Percentiles rank a stretch among this genome's conserved stretches.
Conservation (phyloP, 2,888 invertebrate genomes). For the Patella ulyssiponensis region DNA sequence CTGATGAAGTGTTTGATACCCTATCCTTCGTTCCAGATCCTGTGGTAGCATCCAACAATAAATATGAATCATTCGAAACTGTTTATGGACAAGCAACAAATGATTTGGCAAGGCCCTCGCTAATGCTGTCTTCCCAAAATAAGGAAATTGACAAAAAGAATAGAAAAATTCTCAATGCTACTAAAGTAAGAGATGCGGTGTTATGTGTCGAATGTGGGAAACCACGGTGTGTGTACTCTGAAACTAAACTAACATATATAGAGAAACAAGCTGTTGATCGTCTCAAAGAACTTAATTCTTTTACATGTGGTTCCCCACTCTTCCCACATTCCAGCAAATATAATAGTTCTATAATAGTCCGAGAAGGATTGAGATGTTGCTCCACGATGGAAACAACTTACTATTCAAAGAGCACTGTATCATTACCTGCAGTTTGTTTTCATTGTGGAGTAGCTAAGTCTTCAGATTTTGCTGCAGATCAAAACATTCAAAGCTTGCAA, state of each 20-base stretch:
- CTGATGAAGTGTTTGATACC: not conserved
- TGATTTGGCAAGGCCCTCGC: not conserved
- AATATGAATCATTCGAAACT: not conserved
- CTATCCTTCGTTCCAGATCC: not conserved
- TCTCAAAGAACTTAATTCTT: no score
- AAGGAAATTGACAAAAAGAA: not conserved
- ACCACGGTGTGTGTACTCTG: constrained; percentile 3
- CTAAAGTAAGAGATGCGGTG: not conserved
- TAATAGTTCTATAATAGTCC: not conserved
- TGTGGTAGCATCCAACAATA: not conserved
- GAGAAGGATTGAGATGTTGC: not conserved
- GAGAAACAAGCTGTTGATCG: no score
- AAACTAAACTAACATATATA: constrained; percentile 1
- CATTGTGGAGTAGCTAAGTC: not conserved
- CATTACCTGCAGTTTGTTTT: not conserved
- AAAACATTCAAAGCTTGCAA: not conserved
- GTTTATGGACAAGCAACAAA: not conserved
- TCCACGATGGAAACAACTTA: constrained; percentile 3
- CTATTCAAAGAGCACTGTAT: not conserved
- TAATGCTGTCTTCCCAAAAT: not conserved
- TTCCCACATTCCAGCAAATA: constrained; percentile 3
- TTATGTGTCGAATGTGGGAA: constrained; percentile 4
- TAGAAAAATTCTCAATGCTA: not conserved
- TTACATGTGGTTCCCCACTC: not conserved
- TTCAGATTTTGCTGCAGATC: not conserved